These are phyloP conservation scores for Toxonevra muliebris DNA, from an alignment of 2,888 invertebrate genomes.

Conservation along the genomic window DNA sequence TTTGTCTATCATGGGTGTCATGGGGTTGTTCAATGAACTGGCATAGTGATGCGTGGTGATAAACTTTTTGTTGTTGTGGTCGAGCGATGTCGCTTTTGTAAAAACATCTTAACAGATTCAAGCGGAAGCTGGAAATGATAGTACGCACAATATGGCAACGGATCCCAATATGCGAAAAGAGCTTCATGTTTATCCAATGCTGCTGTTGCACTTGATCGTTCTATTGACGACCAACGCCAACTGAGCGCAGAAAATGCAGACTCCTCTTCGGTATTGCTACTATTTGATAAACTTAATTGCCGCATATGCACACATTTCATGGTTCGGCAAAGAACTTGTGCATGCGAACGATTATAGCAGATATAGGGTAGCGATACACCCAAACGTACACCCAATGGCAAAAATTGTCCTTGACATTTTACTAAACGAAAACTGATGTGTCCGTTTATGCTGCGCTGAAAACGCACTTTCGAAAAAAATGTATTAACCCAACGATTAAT, in stretches of 20 bases:
- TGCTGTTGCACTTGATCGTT: slow-evolving; percentile 63
- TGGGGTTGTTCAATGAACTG: slow-evolving; percentile 52
- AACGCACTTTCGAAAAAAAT: slow-evolving; percentile 74
- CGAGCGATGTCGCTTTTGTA: slow-evolving; percentile 65
- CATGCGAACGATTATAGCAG: slow-evolving; percentile 70
- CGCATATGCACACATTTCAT: slow-evolving; percentile 70
- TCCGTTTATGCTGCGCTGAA: slow-evolving; percentile 76
- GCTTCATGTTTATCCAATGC: slow-evolving; percentile 83
- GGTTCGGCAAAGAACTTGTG: slow-evolving; percentile 69
- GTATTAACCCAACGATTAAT: slow-evolving; percentile 77
- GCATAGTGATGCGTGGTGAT: slow-evolving; percentile 42
- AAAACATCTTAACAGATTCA: slow-evolving; percentile 69
- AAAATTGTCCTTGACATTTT: slow-evolving; percentile 69
- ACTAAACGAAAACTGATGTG: slow-evolving; percentile 83
- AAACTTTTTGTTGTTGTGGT: slow-evolving; percentile 50
- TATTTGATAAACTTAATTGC: slow-evolving; percentile 64
- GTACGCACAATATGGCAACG: slow-evolving; percentile 85
- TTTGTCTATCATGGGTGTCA: neutral
- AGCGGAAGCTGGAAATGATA: slow-evolving; percentile 82
- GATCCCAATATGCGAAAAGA: slow-evolving; percentile 85
- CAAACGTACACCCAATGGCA: slow-evolving; percentile 76
- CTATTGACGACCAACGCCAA: slow-evolving; percentile 69
- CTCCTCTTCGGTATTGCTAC: slow-evolving; percentile 29
- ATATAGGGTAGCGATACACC: slow-evolving; percentile 84
- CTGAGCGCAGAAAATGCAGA: slow-evolving; percentile 39